Base-by-base conservation (phyloP, 92 coral and sea anemone genomes). In the Heliopora coerulea region DNA sequence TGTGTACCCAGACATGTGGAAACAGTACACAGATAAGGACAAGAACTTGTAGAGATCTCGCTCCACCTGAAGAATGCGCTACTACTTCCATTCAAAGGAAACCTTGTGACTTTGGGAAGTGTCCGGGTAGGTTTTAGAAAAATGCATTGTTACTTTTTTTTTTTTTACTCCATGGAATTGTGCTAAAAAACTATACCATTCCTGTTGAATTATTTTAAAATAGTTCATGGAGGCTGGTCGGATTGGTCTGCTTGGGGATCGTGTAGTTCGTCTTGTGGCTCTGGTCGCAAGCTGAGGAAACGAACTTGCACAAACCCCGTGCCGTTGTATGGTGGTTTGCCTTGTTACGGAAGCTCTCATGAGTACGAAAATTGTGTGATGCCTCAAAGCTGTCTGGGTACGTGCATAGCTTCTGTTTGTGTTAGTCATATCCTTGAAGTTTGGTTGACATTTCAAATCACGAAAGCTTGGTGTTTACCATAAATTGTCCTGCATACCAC, bases 1-100 rank as follows among this genome's bases (percentile, higher is more conserved):
- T 67, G 31, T 67, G 74, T 28, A 67, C 74, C 25, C 74, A 67
- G 59, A 67, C 74, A 26, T 67, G 74, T 67, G 74, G 74, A 3
- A 49, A 3, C 21, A 49, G 74, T 30, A 17, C 28, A 9, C 74
- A 67, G 40, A 67, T 67, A 3, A 67, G 74, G 33, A 67, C 74
- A 67, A 44, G 74, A n/a, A 44, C 54, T n/a, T 67, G 74, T 46
- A 46, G n/a, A 17, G 74, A 67, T 15, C 37, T 18, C 48, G 37
- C 37, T 0, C 37, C 52, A 3, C 57, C 74, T 29, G 27, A 29
- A 25, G 37, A 44, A 67, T 67, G 74, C 48, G 10, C 24, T 28
- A 26, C 19, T 25, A 0, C 37, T 3, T 44, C 74, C 8, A 46
- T 15, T 44, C 74, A 67, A 40, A 27, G 0, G 18, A 67, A 67